phyloP scores from a whole-genome alignment of 2,113 vertebrate genomes.

The Serilophus lunatus region DNA sequence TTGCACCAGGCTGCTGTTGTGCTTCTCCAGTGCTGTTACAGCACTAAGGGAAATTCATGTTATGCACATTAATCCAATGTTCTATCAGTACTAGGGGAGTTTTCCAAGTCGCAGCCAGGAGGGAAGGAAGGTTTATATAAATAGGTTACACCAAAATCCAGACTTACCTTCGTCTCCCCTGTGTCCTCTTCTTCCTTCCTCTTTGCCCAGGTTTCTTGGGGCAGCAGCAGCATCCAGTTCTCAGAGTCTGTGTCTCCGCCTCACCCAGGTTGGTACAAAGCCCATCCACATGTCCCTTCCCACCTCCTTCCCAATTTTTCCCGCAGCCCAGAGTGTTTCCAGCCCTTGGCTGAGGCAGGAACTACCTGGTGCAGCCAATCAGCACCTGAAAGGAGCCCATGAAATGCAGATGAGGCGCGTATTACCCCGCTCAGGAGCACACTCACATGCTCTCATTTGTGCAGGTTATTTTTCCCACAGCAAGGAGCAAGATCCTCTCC shows the following conservation, averaged over 20 bases:
- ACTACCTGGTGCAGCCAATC: constrained; percentile 62
- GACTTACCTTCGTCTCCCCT: constrained; percentile 54
- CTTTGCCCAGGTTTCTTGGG: constrained; percentile 76
- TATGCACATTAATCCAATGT: accelerated
- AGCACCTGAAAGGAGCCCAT: constrained; percentile 11
- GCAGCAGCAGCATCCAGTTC: constrained; percentile 58
- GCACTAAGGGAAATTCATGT: background rate
- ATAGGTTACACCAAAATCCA: background rate
- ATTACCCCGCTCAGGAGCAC: background rate
- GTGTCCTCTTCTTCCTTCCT: constrained; percentile 3
- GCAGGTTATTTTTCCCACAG: background rate
- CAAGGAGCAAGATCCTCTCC: background rate
- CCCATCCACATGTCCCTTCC: background rate
- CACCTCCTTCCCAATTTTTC: constrained; percentile 1
- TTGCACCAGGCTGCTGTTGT: background rate
- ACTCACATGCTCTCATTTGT: background rate
- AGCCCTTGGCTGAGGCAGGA: constrained; percentile 28
- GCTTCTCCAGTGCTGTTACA: accelerated
- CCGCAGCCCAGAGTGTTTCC: background rate
- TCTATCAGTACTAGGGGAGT: background rate
- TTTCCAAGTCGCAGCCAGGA: background rate
- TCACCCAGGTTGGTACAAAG: constrained; percentile 80
- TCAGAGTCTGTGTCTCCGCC: constrained; percentile 72
- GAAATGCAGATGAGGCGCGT: constrained; percentile 46
- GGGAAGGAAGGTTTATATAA: background rate